phyloP scores from a whole-genome alignment of 2,888 invertebrate species.

The Asteroscopus sphinx region DNA sequence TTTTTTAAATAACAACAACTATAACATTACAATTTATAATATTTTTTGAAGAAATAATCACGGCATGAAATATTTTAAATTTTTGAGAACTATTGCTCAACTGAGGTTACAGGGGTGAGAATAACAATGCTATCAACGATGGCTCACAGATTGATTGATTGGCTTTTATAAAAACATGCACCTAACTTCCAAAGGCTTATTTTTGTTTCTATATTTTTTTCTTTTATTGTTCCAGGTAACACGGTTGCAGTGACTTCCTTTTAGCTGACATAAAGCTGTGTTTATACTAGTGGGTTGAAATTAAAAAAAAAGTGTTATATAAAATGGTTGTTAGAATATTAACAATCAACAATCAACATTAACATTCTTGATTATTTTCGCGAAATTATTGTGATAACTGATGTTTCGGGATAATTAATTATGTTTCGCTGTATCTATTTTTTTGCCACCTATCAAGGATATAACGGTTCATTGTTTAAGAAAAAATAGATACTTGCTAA shows the following conservation, averaged over 20 bases:
- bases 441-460: no score
- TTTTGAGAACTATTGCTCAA: neutral
- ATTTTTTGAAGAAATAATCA: neutral
- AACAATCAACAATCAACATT: no score
- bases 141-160: constrained; percentile 4
- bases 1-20: no score
- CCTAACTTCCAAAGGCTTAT: no score
- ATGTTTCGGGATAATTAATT: constrained; percentile 9
- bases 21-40: neutral
- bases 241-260: constrained; percentile 37
- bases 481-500: no score
- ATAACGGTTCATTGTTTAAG: no score
- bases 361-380: constrained; percentile 1
- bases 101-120: neutral
- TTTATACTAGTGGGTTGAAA: constrained; percentile 15
- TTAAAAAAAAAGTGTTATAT: constrained; percentile 16
- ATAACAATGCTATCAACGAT: neutral
- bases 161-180: no score
- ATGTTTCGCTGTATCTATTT: neutral
- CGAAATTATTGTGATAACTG: constrained; percentile 10
- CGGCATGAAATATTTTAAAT: neutral
- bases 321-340: neutral
- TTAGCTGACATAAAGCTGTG: constrained; percentile 9
- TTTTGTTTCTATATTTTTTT: constrained; percentile 14
- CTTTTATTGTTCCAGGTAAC: constrained; percentile 42